These are phyloP conservation scores for Gorsachius magnificus DNA, from an alignment of 2,797 vertebrate species.

Conservation along the genomic window DNA sequence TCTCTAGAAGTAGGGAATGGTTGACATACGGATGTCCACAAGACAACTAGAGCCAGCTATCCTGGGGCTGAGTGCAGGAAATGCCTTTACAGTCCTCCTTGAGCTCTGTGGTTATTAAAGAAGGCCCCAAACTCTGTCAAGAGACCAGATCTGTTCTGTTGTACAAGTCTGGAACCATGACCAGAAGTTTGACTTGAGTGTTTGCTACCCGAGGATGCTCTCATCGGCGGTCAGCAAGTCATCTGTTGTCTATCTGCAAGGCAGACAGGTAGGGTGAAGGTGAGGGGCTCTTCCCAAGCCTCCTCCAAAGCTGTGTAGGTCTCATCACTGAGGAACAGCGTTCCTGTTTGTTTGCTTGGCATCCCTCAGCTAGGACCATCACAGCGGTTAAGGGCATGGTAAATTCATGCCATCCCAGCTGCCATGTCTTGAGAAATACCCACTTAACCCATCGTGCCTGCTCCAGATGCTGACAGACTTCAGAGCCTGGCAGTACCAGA, in stretches of 20 bases:
- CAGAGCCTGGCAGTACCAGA: neutral
- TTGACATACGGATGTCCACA: neutral
- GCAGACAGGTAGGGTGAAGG: neutral
- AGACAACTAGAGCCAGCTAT: neutral
- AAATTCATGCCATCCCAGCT: neutral
- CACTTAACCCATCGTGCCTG: fast-evolving
- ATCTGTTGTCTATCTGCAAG: neutral
- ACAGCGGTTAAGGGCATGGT: no score
- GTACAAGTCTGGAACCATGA: fast-evolving
- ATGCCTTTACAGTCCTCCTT: neutral
- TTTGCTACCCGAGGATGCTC: neutral
- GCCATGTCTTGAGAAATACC: neutral
- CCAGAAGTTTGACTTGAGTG: neutral
- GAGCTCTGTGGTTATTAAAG: neutral
- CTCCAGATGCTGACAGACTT: neutral
- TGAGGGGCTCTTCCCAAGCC: neutral
- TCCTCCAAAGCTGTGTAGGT: neutral
- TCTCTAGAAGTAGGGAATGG: neutral
- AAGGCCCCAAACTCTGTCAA: neutral
- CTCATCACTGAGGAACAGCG: neutral
- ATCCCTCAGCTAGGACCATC: neutral
- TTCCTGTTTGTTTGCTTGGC: neutral
- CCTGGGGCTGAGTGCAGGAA: neutral
- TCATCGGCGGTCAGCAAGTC: neutral
- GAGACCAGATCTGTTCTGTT: neutral